These are phyloP conservation scores for Eonycteris spelaea DNA, from an alignment of 2,113 vertebrate species.

Conservation along the genomic window DNA sequence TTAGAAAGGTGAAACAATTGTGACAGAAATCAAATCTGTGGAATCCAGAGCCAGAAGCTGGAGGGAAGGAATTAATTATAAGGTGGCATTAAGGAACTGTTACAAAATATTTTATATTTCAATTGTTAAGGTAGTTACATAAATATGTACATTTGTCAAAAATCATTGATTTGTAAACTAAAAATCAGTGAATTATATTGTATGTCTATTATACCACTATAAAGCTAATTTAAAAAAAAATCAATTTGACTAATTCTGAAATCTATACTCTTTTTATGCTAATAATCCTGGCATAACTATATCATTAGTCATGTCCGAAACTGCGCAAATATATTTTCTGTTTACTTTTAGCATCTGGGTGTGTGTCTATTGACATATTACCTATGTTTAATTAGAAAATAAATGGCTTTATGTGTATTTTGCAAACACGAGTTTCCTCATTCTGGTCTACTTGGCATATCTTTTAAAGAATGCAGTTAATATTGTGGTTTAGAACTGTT, in stretches of 20 bases:
- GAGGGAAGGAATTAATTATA: background rate
- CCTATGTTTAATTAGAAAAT: background rate
- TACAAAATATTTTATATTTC: background rate
- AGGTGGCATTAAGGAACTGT: background rate
- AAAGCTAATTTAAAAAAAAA: background rate
- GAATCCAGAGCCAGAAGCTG: background rate
- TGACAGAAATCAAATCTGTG: background rate
- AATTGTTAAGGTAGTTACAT: background rate
- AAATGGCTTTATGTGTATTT: background rate
- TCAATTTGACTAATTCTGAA: background rate
- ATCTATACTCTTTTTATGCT: background rate
- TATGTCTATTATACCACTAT: background rate
- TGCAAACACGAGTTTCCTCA: background rate
- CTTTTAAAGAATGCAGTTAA: background rate
- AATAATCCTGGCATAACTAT: background rate
- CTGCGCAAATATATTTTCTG: background rate
- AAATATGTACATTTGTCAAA: background rate
- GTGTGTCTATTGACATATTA: background rate
- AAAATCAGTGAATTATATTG: background rate
- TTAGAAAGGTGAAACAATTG: background rate
- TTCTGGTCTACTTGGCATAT: background rate
- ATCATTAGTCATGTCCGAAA: background rate
- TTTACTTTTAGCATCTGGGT: background rate
- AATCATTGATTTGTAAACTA: background rate
- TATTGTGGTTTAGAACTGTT: background rate